Conservation (phyloP, 2,113 vertebrate genomes). For the Girardinichthys multiradiatus region DNA sequence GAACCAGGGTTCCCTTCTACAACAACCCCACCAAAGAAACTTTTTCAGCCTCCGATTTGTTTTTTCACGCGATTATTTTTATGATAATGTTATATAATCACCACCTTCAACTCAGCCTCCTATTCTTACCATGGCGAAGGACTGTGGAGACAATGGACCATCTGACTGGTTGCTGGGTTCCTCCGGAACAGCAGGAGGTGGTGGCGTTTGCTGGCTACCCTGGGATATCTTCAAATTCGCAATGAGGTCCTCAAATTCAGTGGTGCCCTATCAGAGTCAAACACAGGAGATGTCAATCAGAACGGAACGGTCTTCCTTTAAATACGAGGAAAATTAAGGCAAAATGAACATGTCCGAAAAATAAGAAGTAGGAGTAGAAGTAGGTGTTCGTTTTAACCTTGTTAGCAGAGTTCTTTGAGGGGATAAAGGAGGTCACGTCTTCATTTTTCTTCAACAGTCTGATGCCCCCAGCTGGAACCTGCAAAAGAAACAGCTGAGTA, state of each 20-base stretch:
- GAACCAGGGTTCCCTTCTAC: conserved; percentile 94
- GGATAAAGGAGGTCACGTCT: conserved; percentile 54
- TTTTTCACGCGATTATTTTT: neutral
- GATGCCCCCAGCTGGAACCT: conserved; percentile 64
- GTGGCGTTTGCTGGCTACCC: conserved; percentile 74
- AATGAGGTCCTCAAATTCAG: conserved; percentile 89
- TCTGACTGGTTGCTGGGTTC: conserved; percentile 71
- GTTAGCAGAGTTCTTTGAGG: conserved; percentile 51
- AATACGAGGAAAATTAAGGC: neutral
- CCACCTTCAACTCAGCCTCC: neutral
- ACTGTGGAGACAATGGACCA: conserved; percentile 92
- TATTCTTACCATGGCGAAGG: conserved; percentile 90
- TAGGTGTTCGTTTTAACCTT: conserved; percentile 63
- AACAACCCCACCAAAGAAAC: neutral
- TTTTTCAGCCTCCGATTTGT: neutral
- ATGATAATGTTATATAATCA: neutral
- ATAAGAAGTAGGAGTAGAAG: neutral
- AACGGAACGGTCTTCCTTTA: fast-evolving
- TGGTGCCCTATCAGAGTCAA: conserved; percentile 67
- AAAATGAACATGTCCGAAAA: neutral
- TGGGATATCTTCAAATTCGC: conserved; percentile 88
- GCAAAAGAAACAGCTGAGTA: neutral
- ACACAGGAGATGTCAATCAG: neutral
- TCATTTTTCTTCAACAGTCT: conserved; percentile 81
- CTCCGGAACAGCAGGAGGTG: conserved; percentile 53